A percentile compares a stretch with the other conserved stretches of the same genome.
Conservation (phyloP, 2,888 invertebrate genomes). For the Sinopyrophorus schimmeli region DNA sequence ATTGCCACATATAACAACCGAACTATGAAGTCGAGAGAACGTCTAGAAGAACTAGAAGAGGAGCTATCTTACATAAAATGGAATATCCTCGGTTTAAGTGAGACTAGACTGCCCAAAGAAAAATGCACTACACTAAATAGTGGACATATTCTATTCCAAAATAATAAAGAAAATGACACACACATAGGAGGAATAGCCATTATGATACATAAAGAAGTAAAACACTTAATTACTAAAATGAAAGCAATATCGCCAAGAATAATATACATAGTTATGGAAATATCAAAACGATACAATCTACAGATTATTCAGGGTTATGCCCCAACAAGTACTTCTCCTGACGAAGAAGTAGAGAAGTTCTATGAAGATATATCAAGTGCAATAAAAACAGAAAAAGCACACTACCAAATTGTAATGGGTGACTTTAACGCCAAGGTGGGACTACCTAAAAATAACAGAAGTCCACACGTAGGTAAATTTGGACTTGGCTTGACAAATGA, state of each 20-base stretch:
- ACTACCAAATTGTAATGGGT: no score
- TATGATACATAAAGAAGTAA: not conserved
- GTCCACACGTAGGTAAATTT: not conserved
- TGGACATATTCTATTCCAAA: no score
- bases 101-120: conserved; percentile 1
- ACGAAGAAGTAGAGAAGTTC: not conserved
- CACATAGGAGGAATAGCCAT: not conserved
- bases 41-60: not conserved
- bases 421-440: no score
- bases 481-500: conserved; percentile 1
- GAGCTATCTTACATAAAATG: not conserved
- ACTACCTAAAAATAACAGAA: not conserved
- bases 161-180: no score
- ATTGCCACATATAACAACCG: not conserved
- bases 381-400: no score
- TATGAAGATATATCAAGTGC: no score
- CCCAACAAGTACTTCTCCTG: not conserved
- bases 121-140: conserved; percentile 3
- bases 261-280: no score
- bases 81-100: not conserved
- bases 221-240: conserved; percentile 2
- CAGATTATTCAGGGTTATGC: no score
- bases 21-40: not conserved
- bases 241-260: no score
- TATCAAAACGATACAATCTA: no score